Conservation (phyloP, 2,113 vertebrate species). For the Pelmatolapia mariae region DNA sequence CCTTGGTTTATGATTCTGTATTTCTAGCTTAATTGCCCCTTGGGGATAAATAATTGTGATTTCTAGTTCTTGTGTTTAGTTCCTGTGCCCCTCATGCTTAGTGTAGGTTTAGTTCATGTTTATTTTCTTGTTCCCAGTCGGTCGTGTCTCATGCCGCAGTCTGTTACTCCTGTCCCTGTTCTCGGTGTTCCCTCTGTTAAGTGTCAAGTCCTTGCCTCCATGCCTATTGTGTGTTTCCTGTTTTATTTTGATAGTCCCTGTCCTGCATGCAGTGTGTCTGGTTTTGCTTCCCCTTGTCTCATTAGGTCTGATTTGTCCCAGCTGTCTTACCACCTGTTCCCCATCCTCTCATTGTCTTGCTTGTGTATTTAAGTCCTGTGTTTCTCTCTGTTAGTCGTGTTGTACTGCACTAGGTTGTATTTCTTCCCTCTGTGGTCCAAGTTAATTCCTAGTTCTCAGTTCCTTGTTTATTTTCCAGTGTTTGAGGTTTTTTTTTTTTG, state of each 20-base stretch:
- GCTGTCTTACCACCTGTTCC: not conserved
- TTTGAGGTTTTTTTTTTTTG: not conserved
- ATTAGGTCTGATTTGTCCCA: not conserved
- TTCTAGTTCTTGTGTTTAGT: not conserved
- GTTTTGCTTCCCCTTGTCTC: not conserved
- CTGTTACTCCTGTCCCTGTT: not conserved
- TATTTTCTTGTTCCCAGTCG: not conserved
- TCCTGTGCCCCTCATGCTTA: not conserved
- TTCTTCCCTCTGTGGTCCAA: accelerated
- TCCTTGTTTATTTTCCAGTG: not conserved
- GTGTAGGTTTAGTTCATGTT: not conserved
- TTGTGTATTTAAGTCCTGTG: not conserved
- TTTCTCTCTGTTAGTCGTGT: accelerated
- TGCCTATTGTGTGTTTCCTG: not conserved
- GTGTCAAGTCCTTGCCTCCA: accelerated
- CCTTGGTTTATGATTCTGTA: not conserved
- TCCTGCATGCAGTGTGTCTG: not conserved
- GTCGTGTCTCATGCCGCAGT: not conserved
- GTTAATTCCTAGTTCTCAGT: not conserved
- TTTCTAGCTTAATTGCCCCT: not conserved
- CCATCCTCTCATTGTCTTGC: not conserved
- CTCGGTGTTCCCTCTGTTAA: not conserved
- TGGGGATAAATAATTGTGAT: not conserved
- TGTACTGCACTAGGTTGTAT: accelerated
- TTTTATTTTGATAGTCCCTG: not conserved